phyloP scores from a whole-genome alignment of 37 sponge, comb jelly and placozoan genomes.

The Hexactinellida sp. region DNA sequence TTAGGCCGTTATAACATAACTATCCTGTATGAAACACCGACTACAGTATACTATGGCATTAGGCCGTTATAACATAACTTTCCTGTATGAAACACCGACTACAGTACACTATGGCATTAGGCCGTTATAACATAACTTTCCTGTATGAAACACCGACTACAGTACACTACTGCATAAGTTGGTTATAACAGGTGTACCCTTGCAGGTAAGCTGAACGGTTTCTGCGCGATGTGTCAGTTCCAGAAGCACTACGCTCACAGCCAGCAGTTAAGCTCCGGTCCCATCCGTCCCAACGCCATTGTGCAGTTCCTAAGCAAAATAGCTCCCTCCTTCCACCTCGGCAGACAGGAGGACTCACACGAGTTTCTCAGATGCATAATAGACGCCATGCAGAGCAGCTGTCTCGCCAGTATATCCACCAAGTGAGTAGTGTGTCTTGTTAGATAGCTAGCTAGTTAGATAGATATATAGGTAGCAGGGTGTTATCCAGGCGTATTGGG shows the following conservation, averaged over 20 bases:
- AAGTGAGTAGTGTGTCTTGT: conserved; percentile 36
- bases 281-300: conserved; percentile 53
- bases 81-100: too few species aligned
- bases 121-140: too few species aligned
- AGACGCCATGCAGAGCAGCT: conserved; percentile 75
- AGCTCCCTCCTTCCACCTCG: conserved; percentile 68
- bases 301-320: conserved; percentile 80
- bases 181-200: too few species aligned
- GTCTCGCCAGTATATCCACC: conserved; percentile 34
- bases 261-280: conserved; percentile 26
- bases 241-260: conserved; percentile 35
- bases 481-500: too few species aligned
- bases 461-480: too few species aligned
- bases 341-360: conserved; percentile 96
- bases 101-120: too few species aligned
- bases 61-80: too few species aligned
- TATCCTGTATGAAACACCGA: too few species aligned
- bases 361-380: conserved; percentile 89
- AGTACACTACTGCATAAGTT: too few species aligned
- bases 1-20: too few species aligned
- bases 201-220: conserved; percentile 39
- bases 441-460: background rate
- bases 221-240: conserved; percentile 84
- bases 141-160: too few species aligned
- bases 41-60: too few species aligned